Evolutionary conservation across 2,888 invertebrate genomes (phyloP).

Genomic region (Charanyca ferruginea): DNA sequence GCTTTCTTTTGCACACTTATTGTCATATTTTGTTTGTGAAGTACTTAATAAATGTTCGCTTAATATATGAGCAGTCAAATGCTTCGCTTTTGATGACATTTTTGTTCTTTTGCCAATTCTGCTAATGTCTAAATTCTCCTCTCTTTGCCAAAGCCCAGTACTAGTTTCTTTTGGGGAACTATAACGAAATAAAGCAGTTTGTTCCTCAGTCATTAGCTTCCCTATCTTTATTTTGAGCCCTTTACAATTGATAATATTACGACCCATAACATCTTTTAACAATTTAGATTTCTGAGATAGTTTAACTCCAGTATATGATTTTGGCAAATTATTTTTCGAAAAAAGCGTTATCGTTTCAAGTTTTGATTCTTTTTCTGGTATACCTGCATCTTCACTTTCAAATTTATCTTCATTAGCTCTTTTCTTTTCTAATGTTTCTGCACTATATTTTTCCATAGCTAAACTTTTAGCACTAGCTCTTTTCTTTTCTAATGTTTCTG

Average conservation of each 20-base stretch:
- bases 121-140: background rate
- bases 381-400: background rate
- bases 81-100: background rate
- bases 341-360: conserved; percentile 44
- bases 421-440: background rate
- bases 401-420: conserved; percentile 1
- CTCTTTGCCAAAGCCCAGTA: background rate
- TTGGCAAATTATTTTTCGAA: conserved; percentile 13
- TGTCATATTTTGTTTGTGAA: background rate
- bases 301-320: background rate
- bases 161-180: background rate
- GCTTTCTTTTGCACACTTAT: background rate
- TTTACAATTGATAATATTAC: background rate
- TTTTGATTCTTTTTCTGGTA: conserved; percentile 7
- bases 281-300: background rate
- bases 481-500: background rate
- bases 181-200: conserved; percentile 3
- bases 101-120: background rate
- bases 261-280: background rate
- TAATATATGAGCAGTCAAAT: too few relatives aligned
- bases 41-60: too few relatives aligned
- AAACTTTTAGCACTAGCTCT: background rate
- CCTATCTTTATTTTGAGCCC: background rate
- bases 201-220: background rate
- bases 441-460: background rate